Evolutionary conservation across 2,888 invertebrate species (phyloP), one percentile per base, ranked within the genome.

Genomic region (Ditylenchus weischeri): DNA sequence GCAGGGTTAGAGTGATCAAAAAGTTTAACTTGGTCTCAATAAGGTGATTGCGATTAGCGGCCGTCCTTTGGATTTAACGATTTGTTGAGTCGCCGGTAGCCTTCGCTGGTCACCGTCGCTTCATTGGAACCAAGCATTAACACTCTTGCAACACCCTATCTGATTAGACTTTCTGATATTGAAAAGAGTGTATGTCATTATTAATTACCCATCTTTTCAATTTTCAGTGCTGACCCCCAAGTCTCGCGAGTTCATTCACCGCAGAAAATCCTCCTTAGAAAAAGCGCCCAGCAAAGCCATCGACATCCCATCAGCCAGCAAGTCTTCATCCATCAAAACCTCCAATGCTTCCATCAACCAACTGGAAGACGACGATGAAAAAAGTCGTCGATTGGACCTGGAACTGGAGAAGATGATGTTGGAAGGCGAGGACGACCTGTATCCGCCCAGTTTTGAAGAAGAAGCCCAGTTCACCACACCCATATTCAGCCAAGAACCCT

Each of bases 361-460:
- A 35, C 2, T 36, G 4, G 59, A 59, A 43, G 62, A 66, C 7
- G 66, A 66, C 15, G 49, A 57, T 0, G 66, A 66, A 19, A 60
- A 50, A n/a, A 51, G 66, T 11, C 65, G 65, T 21, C 66, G 62
- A 48, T 57, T 66, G 36, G 67, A 67, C 57, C 36, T 54, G 65
- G 67, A 67, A 38, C 38, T 67, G 57, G 67, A 65, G 36, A 54
- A 49, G 48, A 66, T 68, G 65, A 66, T 68, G 59, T 48, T 68
- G 38, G 65, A 66, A n/a, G 68, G 50, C 13, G 59, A 59, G 13
- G 59, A 59, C 11, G 59, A 38, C 23, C 19, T 59, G 1, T 54
- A 15, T 29, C 54, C 54, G 13, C 54, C 21, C 23, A 54, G 54
- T 54, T 54, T 54, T 10, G 54, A 54, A 54, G 15, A 54, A 29